Conservation (phyloP, 1,140 invertebrate species). For the Bathynomus jamesi region DNA sequence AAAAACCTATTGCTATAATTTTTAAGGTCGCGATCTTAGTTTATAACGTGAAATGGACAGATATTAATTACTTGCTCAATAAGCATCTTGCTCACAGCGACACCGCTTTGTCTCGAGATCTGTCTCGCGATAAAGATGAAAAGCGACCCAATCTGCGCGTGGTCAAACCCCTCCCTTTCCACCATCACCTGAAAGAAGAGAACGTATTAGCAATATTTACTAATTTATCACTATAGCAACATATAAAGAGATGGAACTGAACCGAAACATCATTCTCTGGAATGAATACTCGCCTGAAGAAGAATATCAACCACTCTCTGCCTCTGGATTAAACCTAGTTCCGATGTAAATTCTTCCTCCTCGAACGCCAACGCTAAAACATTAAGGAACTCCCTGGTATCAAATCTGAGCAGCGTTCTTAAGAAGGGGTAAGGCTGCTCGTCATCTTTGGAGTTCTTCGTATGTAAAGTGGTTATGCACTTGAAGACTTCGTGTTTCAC, state of each 20-base stretch:
- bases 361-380: slow-evolving; percentile 80
- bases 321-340: slow-evolving; percentile 61
- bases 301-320: slow-evolving; percentile 74
- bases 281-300: slow-evolving; percentile 53
- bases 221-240: neutral
- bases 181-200: slow-evolving; percentile 32
- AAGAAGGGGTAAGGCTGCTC: slow-evolving; percentile 72
- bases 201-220: neutral
- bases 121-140: slow-evolving; percentile 67
- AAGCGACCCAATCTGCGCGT: slow-evolving; percentile 56
- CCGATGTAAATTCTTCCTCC: slow-evolving; percentile 66
- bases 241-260: slow-evolving; percentile 44
- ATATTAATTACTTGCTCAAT: slow-evolving; percentile 53
- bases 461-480: slow-evolving; percentile 53
- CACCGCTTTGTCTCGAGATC: slow-evolving; percentile 50
- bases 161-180: slow-evolving; percentile 40
- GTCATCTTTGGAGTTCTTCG: slow-evolving; percentile 52
- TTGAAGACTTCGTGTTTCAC: slow-evolving; percentile 63
- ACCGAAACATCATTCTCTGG: too few relatives aligned
- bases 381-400: slow-evolving; percentile 82
- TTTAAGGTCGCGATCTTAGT: too few relatives aligned
- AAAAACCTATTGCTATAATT: too few relatives aligned
- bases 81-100: slow-evolving; percentile 48
- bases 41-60: too few relatives aligned
- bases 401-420: slow-evolving; percentile 70